Percentiles rank a stretch among this genome's conserved stretches.
Conservation (phyloP, 1,140 invertebrate genomes). For the Laupala kohalensis region DNA sequence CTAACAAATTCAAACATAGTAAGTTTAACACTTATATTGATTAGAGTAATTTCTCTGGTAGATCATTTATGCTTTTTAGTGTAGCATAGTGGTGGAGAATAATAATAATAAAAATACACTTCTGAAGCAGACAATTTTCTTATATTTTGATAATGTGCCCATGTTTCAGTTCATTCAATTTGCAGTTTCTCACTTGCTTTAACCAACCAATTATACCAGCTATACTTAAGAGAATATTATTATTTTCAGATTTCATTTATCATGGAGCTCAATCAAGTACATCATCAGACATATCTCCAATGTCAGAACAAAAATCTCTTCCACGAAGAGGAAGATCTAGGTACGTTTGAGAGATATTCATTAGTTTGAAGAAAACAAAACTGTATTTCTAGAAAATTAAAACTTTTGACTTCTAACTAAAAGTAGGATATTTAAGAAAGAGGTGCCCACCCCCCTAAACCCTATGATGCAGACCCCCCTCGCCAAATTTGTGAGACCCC, state of each 20-base stretch:
- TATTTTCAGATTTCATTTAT: slow-evolving; percentile 49
- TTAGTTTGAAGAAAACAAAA: too few species aligned
- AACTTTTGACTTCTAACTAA: too few species aligned
- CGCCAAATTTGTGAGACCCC: too few species aligned
- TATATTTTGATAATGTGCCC: background rate
- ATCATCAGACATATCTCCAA: slow-evolving; percentile 61
- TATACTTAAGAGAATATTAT: too few species aligned
- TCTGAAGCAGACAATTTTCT: background rate
- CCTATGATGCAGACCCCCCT: too few species aligned
- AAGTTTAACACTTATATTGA: slow-evolving; percentile 26
- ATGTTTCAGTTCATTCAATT: too few species aligned
- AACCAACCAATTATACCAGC: too few species aligned
- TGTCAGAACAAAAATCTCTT: slow-evolving; percentile 62
- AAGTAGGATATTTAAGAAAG: too few species aligned
- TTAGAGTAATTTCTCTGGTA: background rate
- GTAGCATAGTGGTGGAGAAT: background rate
- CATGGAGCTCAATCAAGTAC: slow-evolving; percentile 61
- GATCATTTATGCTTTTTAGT: background rate
- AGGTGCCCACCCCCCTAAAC: too few species aligned
- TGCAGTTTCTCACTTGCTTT: too few species aligned
- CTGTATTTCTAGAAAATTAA: too few species aligned
- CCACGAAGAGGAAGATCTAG: slow-evolving; percentile 52
- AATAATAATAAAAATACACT: background rate
- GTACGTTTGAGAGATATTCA: slow-evolving; percentile 32
- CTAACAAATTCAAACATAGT: slow-evolving; percentile 55